Evolutionary conservation across 2,797 vertebrate species (phyloP).

Genomic region (Sebastiscus tertius): DNA sequence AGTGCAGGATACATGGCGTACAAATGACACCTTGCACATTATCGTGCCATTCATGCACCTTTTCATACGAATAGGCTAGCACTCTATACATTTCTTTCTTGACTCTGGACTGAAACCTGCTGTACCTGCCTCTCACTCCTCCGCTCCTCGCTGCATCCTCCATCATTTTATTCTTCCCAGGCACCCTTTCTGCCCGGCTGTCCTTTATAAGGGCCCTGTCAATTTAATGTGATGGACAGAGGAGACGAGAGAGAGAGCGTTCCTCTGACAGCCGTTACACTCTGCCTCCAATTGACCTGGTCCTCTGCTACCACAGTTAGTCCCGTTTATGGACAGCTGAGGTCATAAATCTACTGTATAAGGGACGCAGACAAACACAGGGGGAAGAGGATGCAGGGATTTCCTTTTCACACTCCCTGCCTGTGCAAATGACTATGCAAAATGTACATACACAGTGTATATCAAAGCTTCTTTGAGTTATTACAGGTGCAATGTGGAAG

Average conservation of each 20-base stretch:
- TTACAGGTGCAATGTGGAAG: neutral
- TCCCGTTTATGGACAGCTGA: slow-evolving; percentile 53
- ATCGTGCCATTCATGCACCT: too few relatives aligned
- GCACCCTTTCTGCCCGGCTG: neutral
- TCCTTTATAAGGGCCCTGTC: slow-evolving; percentile 41
- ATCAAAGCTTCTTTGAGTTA: neutral
- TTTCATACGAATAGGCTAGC: too few relatives aligned
- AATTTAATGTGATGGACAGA: slow-evolving; percentile 57
- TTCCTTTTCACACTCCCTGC: neutral
- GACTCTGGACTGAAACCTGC: neutral
- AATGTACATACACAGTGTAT: neutral
- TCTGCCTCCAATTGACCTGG: slow-evolving; percentile 56
- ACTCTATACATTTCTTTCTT: neutral
- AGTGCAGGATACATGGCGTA: too few relatives aligned
- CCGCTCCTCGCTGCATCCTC: neutral
- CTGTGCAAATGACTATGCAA: neutral
- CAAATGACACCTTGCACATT: too few relatives aligned
- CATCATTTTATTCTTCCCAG: slow-evolving; percentile 30
- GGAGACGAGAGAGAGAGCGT: slow-evolving; percentile 42
- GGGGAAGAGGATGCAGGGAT: neutral
- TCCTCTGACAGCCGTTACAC: slow-evolving; percentile 53
- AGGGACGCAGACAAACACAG: slow-evolving; percentile 4
- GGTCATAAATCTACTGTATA: slow-evolving; percentile 47
- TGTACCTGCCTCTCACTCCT: neutral
- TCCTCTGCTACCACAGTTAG: slow-evolving; percentile 49